These are phyloP conservation scores for Borostomias antarcticus DNA, from an alignment of 2,797 vertebrate genomes.

Conservation along the genomic window DNA sequence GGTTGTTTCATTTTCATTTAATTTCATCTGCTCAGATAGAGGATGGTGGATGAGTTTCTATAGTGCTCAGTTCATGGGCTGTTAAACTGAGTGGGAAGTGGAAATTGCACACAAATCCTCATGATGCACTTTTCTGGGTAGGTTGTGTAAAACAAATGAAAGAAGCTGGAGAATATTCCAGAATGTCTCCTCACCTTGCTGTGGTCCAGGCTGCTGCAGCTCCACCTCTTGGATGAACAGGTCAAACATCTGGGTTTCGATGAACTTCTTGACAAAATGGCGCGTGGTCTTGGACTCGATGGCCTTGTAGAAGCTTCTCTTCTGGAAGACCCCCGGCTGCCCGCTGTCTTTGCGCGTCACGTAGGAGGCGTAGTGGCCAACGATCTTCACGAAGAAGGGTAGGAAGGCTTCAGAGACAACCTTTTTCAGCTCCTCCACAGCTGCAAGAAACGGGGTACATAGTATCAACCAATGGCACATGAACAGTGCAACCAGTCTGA, in stretches of 20 bases:
- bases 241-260: constrained; percentile 93
- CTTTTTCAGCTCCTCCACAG: constrained; percentile 83
- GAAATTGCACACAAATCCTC: too few species aligned
- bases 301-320: constrained; percentile 84
- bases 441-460: too few species aligned
- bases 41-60: too few species aligned
- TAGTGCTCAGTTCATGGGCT: too few species aligned
- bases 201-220: constrained; percentile 79
- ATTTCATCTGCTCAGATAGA: too few species aligned
- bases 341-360: constrained; percentile 64
- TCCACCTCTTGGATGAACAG: constrained; percentile 92
- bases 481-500: too few species aligned
- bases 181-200: constrained; percentile 76
- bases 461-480: too few species aligned
- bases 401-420: constrained; percentile 89
- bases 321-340: constrained; percentile 75
- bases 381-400: constrained; percentile 86
- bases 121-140: too few species aligned
- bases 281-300: constrained; percentile 81
- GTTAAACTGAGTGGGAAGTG: too few species aligned
- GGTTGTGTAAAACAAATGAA: neutral
- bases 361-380: constrained; percentile 84
- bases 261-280: constrained; percentile 87
- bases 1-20: too few species aligned
- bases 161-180: neutral